Evolutionary conservation across 2,888 invertebrate species (phyloP).

Genomic region (Seira ritae): DNA sequence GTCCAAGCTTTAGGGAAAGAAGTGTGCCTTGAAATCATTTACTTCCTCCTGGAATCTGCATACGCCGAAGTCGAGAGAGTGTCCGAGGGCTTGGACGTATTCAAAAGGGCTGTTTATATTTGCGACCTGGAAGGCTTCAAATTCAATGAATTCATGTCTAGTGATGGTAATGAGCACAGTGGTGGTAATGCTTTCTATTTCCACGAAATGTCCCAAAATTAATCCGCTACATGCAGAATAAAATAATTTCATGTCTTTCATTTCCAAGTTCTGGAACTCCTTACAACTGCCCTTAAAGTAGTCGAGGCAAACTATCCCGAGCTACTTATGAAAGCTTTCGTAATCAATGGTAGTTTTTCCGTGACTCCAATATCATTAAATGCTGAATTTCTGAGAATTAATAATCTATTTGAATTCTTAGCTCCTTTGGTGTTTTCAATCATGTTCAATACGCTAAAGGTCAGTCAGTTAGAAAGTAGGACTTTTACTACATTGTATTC

Average conservation of each 20-base stretch:
- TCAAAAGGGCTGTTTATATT: constrained; percentile 15
- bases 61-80: neutral
- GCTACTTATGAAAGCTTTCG: constrained; percentile 19
- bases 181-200: too few species aligned
- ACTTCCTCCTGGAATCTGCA: constrained; percentile 23
- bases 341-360: constrained; percentile 46
- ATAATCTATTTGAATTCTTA: neutral
- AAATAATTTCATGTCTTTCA: too few species aligned
- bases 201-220: too few species aligned
- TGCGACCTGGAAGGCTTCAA: constrained; percentile 46
- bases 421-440: constrained; percentile 31
- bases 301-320: constrained; percentile 59
- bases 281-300: constrained; percentile 20
- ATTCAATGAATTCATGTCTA: constrained; percentile 28
- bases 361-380: too few species aligned
- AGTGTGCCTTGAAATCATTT: neutral
- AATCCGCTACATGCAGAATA: too few species aligned
- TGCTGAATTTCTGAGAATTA: too few species aligned
- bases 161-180: constrained; percentile 40
- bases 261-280: constrained; percentile 37
- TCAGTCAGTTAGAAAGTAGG: too few species aligned
- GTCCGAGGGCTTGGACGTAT: neutral
- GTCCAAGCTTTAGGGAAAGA: constrained; percentile 13
- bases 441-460: constrained; percentile 26
- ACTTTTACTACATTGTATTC: too few species aligned